Percentiles rank a stretch among this genome's conserved stretches.
phyloP scores from a whole-genome alignment of 2,113 vertebrate genomes.

The Alaudala cheleensis region DNA sequence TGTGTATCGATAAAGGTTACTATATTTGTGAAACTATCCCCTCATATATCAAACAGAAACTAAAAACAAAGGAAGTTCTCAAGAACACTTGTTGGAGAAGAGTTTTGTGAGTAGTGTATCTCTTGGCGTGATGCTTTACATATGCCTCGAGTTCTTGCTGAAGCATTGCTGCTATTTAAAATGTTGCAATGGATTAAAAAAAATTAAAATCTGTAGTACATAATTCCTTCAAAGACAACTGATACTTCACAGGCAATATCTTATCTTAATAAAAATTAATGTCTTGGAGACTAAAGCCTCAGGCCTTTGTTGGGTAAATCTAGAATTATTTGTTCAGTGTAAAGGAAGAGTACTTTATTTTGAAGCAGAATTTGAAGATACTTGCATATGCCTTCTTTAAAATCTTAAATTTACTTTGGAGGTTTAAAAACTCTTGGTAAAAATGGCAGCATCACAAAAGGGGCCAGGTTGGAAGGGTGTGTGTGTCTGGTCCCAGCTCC shows the following conservation, averaged over 20 bases:
- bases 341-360: neutral
- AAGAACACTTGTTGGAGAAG: neutral
- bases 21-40: neutral
- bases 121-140: neutral
- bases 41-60: neutral
- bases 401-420: neutral
- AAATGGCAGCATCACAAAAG: neutral
- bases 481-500: neutral
- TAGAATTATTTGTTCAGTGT: neutral
- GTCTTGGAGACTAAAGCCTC: neutral
- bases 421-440: neutral
- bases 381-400: neutral
- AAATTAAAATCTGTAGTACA: fast-evolving
- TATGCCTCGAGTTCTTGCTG: neutral
- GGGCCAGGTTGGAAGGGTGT: neutral
- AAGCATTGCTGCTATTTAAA: neutral
- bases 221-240: neutral
- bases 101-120: neutral
- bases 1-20: neutral
- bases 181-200: neutral
- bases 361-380: neutral
- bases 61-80: neutral
- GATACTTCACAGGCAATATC: neutral
- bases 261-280: neutral
- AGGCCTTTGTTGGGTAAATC: neutral